Percentiles rank a stretch among this genome's conserved stretches.
Evolutionary conservation across 2,797 vertebrate genomes (phyloP).

Genomic region (Hemibagrus guttatus): DNA sequence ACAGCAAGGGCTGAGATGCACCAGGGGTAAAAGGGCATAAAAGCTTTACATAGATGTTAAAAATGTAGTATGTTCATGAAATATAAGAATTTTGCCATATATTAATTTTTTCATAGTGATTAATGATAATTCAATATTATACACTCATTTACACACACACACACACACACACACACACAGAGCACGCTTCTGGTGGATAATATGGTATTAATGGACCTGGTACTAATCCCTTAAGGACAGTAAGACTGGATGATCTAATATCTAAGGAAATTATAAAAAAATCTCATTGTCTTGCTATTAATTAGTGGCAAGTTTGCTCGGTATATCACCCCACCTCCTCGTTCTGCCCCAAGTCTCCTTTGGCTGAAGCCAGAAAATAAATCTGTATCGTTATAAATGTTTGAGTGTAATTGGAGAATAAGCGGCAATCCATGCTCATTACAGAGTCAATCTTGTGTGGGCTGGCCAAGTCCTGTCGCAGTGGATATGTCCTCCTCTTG

Average conservation of each 20-base stretch:
- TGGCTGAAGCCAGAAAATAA: slow-evolving; percentile 36
- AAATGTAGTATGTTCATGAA: too few species aligned
- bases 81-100: neutral
- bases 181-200: neutral
- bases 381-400: slow-evolving; percentile 58
- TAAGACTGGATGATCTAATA: neutral
- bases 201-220: neutral
- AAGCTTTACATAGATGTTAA: neutral
- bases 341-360: slow-evolving; percentile 45
- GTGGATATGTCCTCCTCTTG: neutral
- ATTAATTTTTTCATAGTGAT: neutral
- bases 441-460: slow-evolving; percentile 11
- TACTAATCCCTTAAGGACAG: neutral
- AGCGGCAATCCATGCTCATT: slow-evolving; percentile 17
- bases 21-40: neutral
- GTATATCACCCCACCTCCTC: slow-evolving; percentile 38
- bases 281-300: slow-evolving; percentile 1
- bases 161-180: neutral
- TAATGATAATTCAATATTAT: neutral
- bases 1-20: neutral
- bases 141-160: neutral
- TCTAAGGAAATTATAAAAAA: neutral
- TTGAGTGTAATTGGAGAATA: slow-evolving; percentile 58
- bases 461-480: neutral
- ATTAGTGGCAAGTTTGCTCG: slow-evolving; percentile 21